phyloP scores from a whole-genome alignment of 2,113 vertebrate genomes.

The Callipepla squamata region DNA sequence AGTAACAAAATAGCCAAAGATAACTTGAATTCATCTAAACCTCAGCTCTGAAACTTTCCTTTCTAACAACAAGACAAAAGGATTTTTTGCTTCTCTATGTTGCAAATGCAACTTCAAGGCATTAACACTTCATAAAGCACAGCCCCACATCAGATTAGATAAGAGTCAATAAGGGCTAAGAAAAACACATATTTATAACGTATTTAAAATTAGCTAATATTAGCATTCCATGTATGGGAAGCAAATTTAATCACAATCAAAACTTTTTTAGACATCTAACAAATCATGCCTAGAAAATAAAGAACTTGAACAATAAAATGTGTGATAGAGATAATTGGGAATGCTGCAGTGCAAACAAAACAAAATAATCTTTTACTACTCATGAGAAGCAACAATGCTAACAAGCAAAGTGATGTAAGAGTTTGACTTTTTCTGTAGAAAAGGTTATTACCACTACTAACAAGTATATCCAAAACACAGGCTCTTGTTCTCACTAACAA shows the following conservation, averaged over 20 bases:
- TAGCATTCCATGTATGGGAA: not conserved
- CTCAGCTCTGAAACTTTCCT: not conserved
- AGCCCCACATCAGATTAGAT: not conserved
- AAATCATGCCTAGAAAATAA: not conserved
- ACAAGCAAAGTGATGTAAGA: not conserved
- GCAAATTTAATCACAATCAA: not conserved
- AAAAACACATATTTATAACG: not conserved
- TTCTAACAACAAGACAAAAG: not conserved
- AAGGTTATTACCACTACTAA: not conserved
- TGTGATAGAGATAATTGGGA: not conserved
- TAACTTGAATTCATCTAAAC: not conserved
- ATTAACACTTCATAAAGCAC: not conserved
- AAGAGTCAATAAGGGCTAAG: not conserved
- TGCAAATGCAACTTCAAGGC: constrained; percentile 3
- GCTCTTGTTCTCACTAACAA: not conserved
- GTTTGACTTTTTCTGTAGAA: not conserved
- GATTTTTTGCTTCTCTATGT: not conserved
- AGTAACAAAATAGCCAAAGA: not conserved
- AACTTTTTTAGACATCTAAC: not conserved
- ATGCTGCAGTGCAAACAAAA: not conserved
- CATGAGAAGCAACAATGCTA: not conserved
- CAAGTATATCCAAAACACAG: not conserved
- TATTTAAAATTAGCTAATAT: not conserved
- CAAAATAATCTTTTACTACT: not conserved
- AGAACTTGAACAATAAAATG: not conserved